Percentiles rank a stretch among this genome's conserved stretches.
These are phyloP conservation scores for Montipora foliosa DNA, from an alignment of 64 coral and sea anemone species.

Conservation along the genomic window DNA sequence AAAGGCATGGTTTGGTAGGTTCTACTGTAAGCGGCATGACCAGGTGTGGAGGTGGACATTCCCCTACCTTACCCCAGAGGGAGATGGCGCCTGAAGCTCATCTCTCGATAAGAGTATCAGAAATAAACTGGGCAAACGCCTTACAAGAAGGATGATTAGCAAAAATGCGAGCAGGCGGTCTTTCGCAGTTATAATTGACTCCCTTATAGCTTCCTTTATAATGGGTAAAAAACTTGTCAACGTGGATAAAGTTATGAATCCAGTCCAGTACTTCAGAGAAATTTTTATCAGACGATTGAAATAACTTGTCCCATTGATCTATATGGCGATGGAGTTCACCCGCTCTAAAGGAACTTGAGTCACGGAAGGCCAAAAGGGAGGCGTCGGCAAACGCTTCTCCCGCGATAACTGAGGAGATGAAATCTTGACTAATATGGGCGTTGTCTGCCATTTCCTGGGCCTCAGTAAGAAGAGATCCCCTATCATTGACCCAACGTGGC, in stretches of 20 bases:
- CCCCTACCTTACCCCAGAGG: too few species aligned
- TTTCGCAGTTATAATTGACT: slow-evolving; percentile 36
- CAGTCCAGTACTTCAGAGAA: neutral
- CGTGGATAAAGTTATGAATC: neutral
- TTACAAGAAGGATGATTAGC: too few species aligned
- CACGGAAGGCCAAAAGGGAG: neutral
- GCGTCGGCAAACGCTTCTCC: neutral
- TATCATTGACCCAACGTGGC: neutral
- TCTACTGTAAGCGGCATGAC: too few species aligned
- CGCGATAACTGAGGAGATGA: neutral
- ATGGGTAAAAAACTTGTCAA: neutral
- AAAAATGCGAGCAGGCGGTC: too few species aligned
- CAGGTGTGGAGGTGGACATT: too few species aligned
- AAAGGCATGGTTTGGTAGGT: neutral
- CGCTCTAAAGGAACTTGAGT: neutral
- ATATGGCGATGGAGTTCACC: neutral
- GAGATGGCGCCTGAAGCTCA: too few species aligned
- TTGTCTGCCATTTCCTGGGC: neutral
- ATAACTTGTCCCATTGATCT: neutral
- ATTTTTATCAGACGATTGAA: neutral
- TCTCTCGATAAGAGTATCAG: too few species aligned
- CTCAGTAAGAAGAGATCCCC: too few species aligned
- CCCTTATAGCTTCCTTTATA: slow-evolving; percentile 49
- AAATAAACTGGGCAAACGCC: too few species aligned
- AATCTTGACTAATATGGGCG: neutral